A percentile compares a stretch with the other conserved stretches of the same genome.
phyloP scores from a whole-genome alignment of 2,113 vertebrate genomes.

The Dicentrarchus labrax region DNA sequence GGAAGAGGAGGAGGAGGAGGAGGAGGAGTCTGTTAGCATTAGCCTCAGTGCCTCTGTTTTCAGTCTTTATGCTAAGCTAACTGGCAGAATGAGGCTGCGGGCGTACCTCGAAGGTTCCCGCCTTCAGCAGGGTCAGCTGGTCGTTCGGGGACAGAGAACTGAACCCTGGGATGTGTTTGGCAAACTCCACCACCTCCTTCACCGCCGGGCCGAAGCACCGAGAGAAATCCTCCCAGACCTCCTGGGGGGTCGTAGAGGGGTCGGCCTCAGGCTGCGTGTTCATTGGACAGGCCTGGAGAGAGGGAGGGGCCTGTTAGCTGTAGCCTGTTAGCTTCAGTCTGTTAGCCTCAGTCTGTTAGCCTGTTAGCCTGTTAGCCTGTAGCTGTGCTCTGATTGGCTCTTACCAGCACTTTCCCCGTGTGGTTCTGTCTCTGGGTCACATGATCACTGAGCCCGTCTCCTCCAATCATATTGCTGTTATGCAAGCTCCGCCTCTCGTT shows the following conservation, averaged over 20 bases:
- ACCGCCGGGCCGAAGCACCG: slow-evolving; percentile 94
- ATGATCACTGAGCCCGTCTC: slow-evolving; percentile 7
- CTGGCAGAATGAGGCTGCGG: no score
- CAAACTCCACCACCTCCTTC: slow-evolving; percentile 94
- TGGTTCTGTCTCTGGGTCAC: slow-evolving; percentile 76
- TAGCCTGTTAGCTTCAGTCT: neutral
- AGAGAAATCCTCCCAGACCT: slow-evolving; percentile 97
- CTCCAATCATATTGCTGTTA: slow-evolving; percentile 72
- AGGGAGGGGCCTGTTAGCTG: neutral
- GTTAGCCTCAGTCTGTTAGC: neutral
- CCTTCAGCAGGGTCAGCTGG: slow-evolving; percentile 94
- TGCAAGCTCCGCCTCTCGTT: slow-evolving; percentile 80
- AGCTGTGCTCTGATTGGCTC: slow-evolving; percentile 21
- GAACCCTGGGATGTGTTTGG: slow-evolving; percentile 95
- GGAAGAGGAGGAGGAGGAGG: no score
- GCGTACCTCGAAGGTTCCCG: slow-evolving; percentile 94
- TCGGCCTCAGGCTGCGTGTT: slow-evolving; percentile 89
- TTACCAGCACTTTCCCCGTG: slow-evolving; percentile 88
- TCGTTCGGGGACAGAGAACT: slow-evolving; percentile 90
- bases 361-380: neutral
- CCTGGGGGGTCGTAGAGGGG: slow-evolving; percentile 88
- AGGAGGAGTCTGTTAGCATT: no score
- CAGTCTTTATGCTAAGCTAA: no score
- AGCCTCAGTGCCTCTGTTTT: no score
- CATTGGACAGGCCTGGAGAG: slow-evolving; percentile 92